These are phyloP conservation scores for Heterodera filipjevi DNA, from an alignment of 2,888 invertebrate genomes.

Conservation along the genomic window DNA sequence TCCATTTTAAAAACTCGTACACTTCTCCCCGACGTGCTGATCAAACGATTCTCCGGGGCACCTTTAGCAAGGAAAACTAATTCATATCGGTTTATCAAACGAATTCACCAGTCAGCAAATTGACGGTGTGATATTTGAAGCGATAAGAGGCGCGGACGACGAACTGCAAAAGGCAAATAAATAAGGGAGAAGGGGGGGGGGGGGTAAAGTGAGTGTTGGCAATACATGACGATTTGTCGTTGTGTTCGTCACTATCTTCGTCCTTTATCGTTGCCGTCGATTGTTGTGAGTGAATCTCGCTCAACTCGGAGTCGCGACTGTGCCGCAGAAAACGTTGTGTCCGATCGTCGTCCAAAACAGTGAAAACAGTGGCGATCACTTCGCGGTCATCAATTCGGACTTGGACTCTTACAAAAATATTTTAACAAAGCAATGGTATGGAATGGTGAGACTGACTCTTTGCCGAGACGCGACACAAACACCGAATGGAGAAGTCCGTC, in stretches of 20 bases:
- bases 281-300: constrained; percentile 9
- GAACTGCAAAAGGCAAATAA: constrained; percentile 31
- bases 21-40: constrained; percentile 87
- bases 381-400: constrained; percentile 66
- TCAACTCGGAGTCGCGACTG: no score
- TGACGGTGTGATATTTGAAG: constrained; percentile 65
- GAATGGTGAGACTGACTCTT: constrained; percentile 53
- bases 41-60: constrained; percentile 75
- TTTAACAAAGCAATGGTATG: no score
- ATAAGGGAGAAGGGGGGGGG: no score
- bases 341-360: constrained; percentile 52
- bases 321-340: no score
- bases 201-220: neutral
- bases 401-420: constrained; percentile 58
- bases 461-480: constrained; percentile 52
- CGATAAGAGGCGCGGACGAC: constrained; percentile 61
- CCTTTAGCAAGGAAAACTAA: constrained; percentile 2
- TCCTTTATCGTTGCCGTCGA: constrained; percentile 31
- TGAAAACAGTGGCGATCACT: constrained; percentile 48
- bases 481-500: constrained; percentile 62
- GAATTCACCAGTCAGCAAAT: constrained; percentile 55
- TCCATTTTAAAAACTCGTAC: constrained; percentile 84
- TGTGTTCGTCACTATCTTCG: constrained; percentile 21
- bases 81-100: neutral
- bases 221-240: neutral